Percentiles rank a stretch among this genome's conserved stretches.
Evolutionary conservation across 2,113 vertebrate genomes (phyloP).

Genomic region (Nyctereutes procyonoides): DNA sequence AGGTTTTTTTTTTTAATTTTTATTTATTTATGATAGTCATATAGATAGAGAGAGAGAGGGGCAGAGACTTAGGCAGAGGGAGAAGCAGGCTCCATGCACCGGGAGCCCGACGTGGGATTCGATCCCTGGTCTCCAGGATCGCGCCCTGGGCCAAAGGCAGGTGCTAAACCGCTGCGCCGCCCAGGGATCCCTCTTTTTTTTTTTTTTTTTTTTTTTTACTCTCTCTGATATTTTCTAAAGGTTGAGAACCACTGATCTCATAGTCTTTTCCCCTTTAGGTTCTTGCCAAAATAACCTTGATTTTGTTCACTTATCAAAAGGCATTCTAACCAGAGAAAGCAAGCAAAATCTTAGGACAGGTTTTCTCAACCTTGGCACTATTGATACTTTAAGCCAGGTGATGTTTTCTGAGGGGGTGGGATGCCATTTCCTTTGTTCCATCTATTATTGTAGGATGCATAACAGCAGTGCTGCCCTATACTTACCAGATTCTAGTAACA

Average conservation of each 20-base stretch:
- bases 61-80: no score
- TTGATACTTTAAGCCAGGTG: background rate
- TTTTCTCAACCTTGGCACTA: background rate
- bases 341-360: background rate
- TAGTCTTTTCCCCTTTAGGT: background rate
- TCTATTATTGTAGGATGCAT: background rate
- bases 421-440: background rate
- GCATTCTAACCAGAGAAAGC: background rate
- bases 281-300: background rate
- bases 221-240: background rate
- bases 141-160: no score
- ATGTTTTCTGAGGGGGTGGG: background rate
- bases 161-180: no score
- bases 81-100: no score
- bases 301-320: background rate
- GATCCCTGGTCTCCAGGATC: no score
- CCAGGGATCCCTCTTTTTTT: no score
- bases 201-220: background rate
- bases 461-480: background rate
- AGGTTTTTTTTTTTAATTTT: no score
- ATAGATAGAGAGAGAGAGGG: no score
- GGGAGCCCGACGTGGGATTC: no score
- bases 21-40: no score
- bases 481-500: background rate
- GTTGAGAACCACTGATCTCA: background rate